Evolutionary conservation across 2,113 vertebrate genomes (phyloP).

Genomic region (Micronycteris hirsuta): DNA sequence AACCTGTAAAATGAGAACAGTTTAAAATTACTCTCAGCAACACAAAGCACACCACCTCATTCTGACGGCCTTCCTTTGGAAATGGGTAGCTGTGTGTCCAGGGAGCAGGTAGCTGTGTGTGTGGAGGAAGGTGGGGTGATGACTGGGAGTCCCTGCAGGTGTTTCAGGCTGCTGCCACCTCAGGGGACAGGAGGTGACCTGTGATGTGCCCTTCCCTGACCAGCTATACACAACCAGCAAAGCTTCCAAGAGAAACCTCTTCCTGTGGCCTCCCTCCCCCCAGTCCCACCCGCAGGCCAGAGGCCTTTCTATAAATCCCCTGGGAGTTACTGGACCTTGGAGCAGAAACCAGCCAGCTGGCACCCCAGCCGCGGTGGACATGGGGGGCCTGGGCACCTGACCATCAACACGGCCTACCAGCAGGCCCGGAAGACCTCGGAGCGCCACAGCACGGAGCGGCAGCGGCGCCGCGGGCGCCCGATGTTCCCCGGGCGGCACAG

Average conservation of each 20-base stretch:
- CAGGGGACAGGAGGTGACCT: neutral
- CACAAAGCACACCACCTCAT: neutral
- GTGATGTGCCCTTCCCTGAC: slow-evolving; percentile 15
- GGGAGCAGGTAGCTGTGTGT: neutral
- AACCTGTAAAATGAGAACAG: neutral
- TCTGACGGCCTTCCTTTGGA: neutral
- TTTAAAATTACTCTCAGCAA: neutral
- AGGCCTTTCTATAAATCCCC: slow-evolving; percentile 92
- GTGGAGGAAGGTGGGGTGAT: neutral
- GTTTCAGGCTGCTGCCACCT: neutral
- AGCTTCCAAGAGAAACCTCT: slow-evolving; percentile 91
- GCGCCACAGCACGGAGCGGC: slow-evolving; percentile 89
- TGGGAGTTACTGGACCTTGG: slow-evolving; percentile 90
- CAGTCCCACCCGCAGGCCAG: slow-evolving; percentile 84
- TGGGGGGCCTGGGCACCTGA: slow-evolving; percentile 93
- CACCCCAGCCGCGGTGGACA: slow-evolving; percentile 88
- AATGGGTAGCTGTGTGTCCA: neutral
- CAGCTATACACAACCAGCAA: slow-evolving; percentile 90
- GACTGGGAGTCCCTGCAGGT: neutral
- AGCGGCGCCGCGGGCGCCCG: slow-evolving; percentile 87
- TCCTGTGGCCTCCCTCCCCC: slow-evolving; percentile 87
- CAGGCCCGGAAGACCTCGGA: slow-evolving; percentile 88
- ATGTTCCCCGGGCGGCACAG: slow-evolving; percentile 83
- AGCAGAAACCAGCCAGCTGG: neutral
- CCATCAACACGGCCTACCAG: slow-evolving; percentile 93